Evolutionary conservation across 2,113 vertebrate genomes (phyloP), one percentile per base, ranked within the genome.

Genomic region (Rhinogobius similis): DNA sequence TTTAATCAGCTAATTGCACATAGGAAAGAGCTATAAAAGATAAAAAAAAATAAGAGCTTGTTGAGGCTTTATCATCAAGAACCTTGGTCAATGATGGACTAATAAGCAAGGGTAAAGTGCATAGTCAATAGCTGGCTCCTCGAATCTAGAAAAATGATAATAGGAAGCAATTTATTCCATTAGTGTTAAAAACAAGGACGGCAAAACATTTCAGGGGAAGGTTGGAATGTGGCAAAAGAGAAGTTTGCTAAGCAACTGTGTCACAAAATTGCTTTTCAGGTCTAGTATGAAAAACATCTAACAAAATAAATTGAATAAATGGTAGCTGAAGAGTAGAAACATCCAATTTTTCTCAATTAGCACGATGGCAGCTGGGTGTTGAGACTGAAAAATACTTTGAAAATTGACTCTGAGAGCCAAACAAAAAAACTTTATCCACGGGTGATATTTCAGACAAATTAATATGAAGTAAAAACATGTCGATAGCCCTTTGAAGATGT

Each of bases 1-100:
- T 58, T 58, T 58, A 29, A 58, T 58, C 55, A 29, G 55, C 55
- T 58, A 58, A 58, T 58, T 58, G 26, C 26, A 52, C 21, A 36
- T 36, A 26, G 24, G 53, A 56, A 56, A 4, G 23, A 5, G 26
- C 24, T 8, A 29, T 29, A 29, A 58, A 58, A 58, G 26, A 58
- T 13, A 27, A 58, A 58, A 27, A 58, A 58, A 14, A 1, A 20
- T 29, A 20, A 58, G 55, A 29, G 23, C 26, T 58, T 18, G 26
- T 29, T 29, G 14, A 29, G 26, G 55, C 13, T 58, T 29, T 58
- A 58, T 58, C 8, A 29, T 18, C 26, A 58, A 24, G 16, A 58
- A 9, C 14, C 5, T 29, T 58, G 13, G 14, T 16, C 26, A 58
- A 58, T 18, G 26, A 27, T 24, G 23, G 24, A 26, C 6, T 58